Conservation (phyloP, 2,797 vertebrate species). For the Hephaestus fuliginosus region DNA sequence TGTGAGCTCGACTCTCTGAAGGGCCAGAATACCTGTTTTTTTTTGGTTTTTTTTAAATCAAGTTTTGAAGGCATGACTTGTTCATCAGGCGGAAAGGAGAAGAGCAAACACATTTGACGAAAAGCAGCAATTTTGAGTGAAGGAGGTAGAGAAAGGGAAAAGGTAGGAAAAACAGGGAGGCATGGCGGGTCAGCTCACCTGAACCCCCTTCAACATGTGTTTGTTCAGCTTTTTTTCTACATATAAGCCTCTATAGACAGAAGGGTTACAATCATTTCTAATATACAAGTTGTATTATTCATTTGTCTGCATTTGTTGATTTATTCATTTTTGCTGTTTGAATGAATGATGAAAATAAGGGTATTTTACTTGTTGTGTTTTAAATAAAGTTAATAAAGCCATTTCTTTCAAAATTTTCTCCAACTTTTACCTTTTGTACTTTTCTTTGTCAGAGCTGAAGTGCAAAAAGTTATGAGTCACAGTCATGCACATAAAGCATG, state of each 20-base stretch:
- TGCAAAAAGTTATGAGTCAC: background rate
- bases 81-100: conserved; percentile 13
- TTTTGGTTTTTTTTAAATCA: too few species aligned
- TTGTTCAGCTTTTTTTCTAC: background rate
- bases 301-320: too few species aligned
- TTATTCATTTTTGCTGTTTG: too few species aligned
- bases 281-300: too few species aligned
- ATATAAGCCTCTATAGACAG: background rate
- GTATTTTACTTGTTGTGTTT: too few species aligned
- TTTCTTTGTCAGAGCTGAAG: too few species aligned
- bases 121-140: background rate
- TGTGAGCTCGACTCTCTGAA: conserved; percentile 33
- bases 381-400: too few species aligned
- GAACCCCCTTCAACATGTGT: background rate
- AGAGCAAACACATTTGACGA: background rate
- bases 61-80: background rate
- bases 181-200: background rate
- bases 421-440: too few species aligned
- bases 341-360: too few species aligned
- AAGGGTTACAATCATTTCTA: too few species aligned
- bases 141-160: background rate
- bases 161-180: background rate
- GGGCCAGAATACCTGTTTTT: conserved; percentile 39
- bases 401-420: too few species aligned
- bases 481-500: background rate